phyloP scores from a whole-genome alignment of 2,888 invertebrate species.

The Seira ritae region DNA sequence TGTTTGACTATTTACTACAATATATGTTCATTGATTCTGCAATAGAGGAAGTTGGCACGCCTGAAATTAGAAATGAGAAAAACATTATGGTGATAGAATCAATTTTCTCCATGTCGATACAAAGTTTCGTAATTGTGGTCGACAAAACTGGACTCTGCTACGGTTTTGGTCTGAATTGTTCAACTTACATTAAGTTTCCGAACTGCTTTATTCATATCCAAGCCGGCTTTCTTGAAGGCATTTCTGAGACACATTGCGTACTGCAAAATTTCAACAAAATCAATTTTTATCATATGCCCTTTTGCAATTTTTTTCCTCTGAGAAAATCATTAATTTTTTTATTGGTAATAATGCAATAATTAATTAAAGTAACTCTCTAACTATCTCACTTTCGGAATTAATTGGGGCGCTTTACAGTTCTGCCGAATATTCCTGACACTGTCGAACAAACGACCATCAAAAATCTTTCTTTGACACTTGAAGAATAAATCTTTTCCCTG shows the following conservation, averaged over 20 bases:
- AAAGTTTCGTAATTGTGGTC: too few relatives aligned
- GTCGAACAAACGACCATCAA: constrained; percentile 43
- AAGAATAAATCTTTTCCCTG: constrained; percentile 57
- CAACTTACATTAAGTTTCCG: constrained; percentile 61
- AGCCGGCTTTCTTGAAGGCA: constrained; percentile 49
- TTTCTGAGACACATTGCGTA: constrained; percentile 49
- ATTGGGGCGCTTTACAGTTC: constrained; percentile 27
- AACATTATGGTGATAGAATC: not conserved
- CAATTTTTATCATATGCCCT: not conserved
- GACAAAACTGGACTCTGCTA: too few relatives aligned
- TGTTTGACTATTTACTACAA: too few relatives aligned
- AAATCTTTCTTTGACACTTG: constrained; percentile 51
- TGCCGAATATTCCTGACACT: constrained; percentile 36
- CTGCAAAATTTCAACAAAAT: constrained; percentile 13
- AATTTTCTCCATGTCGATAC: not conserved
- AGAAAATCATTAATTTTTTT: too few relatives aligned
- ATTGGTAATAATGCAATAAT: not conserved
- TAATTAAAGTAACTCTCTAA: not conserved
- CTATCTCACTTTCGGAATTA: constrained; percentile 36
- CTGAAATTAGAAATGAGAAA: not conserved
- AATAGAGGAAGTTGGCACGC: not conserved
- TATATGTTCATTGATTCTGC: too few relatives aligned
- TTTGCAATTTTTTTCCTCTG: not conserved
- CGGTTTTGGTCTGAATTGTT: too few relatives aligned
- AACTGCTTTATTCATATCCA: constrained; percentile 56